phyloP scores from a whole-genome alignment of 2,888 invertebrate species.

The Zaprionus bogoriensis region DNA sequence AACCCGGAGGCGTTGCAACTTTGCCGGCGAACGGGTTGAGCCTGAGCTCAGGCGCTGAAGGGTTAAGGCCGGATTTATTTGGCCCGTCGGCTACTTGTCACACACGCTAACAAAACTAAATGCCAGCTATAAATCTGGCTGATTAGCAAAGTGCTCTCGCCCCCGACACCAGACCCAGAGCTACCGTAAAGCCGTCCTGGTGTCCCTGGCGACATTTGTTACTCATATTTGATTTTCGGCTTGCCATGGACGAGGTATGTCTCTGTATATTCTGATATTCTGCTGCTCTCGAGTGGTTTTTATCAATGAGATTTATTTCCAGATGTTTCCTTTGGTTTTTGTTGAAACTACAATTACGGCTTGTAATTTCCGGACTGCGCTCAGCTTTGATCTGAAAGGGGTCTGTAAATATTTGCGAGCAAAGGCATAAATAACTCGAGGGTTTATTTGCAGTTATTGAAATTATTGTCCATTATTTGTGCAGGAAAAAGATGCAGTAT shows the following conservation, averaged over 20 bases:
- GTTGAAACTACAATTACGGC: no score
- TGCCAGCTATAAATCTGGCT: slow-evolving; percentile 69
- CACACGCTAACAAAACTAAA: slow-evolving; percentile 69
- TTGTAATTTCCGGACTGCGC: no score
- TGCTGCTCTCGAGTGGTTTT: not conserved
- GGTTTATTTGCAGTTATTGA: not conserved
- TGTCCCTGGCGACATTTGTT: not conserved
- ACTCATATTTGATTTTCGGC: slow-evolving; percentile 20
- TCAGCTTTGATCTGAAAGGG: not conserved
- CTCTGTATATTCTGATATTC: not conserved
- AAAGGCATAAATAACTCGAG: not conserved
- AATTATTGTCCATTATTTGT: not conserved
- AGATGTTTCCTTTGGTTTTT: slow-evolving; percentile 1
- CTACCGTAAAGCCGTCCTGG: not conserved
- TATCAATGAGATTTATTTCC: slow-evolving; percentile 8
- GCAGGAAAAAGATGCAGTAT: no score
- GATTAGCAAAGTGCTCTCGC: slow-evolving; percentile 74
- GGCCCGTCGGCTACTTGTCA: slow-evolving; percentile 18
- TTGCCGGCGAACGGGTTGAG: slow-evolving; percentile 55
- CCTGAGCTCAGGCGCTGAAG: slow-evolving; percentile 35
- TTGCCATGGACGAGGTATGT: slow-evolving; percentile 15
- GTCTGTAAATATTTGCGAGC: not conserved
- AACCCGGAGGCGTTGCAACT: slow-evolving; percentile 50
- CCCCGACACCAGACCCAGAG: slow-evolving; percentile 20
- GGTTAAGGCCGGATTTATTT: slow-evolving; percentile 56